Conservation (phyloP, 2,113 vertebrate species). For the Zeus faber region DNA sequence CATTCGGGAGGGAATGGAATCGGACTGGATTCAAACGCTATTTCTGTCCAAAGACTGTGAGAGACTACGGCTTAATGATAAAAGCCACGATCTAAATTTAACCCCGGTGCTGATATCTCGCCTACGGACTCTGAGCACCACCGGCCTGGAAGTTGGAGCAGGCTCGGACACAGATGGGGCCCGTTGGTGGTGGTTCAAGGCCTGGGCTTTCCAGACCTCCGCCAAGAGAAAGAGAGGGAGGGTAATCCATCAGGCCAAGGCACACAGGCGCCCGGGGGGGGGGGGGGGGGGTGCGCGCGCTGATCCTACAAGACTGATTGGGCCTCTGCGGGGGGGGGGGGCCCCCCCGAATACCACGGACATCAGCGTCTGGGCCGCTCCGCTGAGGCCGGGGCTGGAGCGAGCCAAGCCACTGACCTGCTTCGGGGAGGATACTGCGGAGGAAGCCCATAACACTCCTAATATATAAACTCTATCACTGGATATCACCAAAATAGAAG, state of each 20-base stretch:
- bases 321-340: constrained; percentile 58
- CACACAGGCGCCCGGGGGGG: constrained; percentile 51
- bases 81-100: no score
- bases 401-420: constrained; percentile 63
- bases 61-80: no score
- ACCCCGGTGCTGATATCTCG: no score
- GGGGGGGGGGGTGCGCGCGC: constrained; percentile 47
- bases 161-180: constrained; percentile 72
- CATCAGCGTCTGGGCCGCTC: constrained; percentile 66
- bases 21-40: no score
- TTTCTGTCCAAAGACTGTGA: no score
- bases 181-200: constrained; percentile 41
- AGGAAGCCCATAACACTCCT: constrained; percentile 19
- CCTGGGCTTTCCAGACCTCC: constrained; percentile 40
- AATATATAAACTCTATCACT: not conserved
- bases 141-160: no score
- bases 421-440: constrained; percentile 50
- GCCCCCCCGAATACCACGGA: constrained; percentile 59
- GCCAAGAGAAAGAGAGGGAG: constrained; percentile 62
- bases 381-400: constrained; percentile 57
- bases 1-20: no score
- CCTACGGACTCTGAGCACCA: no score
- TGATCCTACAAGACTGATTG: constrained; percentile 73
- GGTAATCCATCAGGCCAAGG: constrained; percentile 69
- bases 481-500: not conserved